Evolutionary conservation across 2,888 invertebrate genomes (phyloP).

Genomic region (Archips xylosteana): DNA sequence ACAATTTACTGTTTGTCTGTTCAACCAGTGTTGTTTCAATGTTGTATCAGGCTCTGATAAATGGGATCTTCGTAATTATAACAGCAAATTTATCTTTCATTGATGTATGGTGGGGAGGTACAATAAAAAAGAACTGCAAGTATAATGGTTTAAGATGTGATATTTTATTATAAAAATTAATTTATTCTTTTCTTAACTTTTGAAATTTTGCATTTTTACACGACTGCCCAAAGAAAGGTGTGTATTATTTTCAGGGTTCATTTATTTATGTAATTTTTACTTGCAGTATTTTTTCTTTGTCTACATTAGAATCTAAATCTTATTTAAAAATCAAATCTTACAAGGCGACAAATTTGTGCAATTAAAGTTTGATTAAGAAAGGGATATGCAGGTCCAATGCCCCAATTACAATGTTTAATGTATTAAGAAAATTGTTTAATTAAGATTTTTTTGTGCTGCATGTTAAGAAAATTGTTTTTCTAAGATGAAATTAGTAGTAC

Average conservation of each 20-base stretch:
- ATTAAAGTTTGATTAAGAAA: constrained; percentile 51
- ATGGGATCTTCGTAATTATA: constrained; percentile 59
- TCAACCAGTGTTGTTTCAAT: constrained; percentile 57
- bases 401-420: constrained; percentile 61
- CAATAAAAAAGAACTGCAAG: constrained; percentile 71
- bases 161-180: constrained; percentile 74
- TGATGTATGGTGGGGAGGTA: constrained; percentile 60
- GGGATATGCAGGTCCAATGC: constrained; percentile 75
- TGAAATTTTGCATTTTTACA: constrained; percentile 39
- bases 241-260: constrained; percentile 7
- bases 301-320: constrained; percentile 35
- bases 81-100: constrained; percentile 52
- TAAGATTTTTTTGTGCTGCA: constrained; percentile 47
- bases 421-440: constrained; percentile 42
- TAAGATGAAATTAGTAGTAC: constrained; percentile 43
- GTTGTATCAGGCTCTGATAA: constrained; percentile 58
- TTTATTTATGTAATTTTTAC: constrained; percentile 25
- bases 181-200: constrained; percentile 59
- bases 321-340: constrained; percentile 36
- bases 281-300: constrained; percentile 43
- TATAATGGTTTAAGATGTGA: constrained; percentile 81
- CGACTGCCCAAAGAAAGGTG: constrained; percentile 8
- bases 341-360: constrained; percentile 35
- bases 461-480: constrained; percentile 50
- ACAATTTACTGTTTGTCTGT: constrained; percentile 63